Evolutionary conservation across 2,888 invertebrate genomes (phyloP).

Genomic region (Ellobium chinense): DNA sequence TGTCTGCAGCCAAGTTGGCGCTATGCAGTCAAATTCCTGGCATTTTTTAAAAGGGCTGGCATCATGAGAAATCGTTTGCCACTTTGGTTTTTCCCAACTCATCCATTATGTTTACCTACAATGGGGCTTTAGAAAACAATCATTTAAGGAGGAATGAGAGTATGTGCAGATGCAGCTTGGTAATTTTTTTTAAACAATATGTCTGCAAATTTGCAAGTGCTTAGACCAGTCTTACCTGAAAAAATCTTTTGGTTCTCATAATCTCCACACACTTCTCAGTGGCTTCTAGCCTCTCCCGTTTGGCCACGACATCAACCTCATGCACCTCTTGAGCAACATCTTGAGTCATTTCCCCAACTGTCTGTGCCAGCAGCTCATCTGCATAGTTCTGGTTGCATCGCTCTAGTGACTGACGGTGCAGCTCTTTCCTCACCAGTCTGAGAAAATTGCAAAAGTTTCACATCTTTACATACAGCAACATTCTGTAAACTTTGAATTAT

Average conservation of each 20-base stretch:
- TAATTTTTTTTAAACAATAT: no score
- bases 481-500: neutral
- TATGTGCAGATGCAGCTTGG: no score
- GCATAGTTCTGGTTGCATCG: slow-evolving; percentile 52
- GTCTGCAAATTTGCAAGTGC: no score
- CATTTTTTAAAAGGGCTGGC: no score
- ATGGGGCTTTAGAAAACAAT: no score
- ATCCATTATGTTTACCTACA: no score
- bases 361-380: slow-evolving; percentile 43
- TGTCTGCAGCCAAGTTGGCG: no score
- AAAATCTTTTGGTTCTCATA: slow-evolving; percentile 53
- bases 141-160: no score
- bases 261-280: slow-evolving; percentile 62
- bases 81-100: no score
- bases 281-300: slow-evolving; percentile 60
- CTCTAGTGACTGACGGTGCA: slow-evolving; percentile 57
- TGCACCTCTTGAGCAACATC: slow-evolving; percentile 61
- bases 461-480: neutral
- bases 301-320: slow-evolving; percentile 66
- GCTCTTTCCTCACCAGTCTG: slow-evolving; percentile 51
- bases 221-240: slow-evolving; percentile 16
- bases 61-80: no score
- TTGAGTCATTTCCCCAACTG: slow-evolving; percentile 40
- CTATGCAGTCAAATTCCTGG: no score
- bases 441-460: neutral